phyloP scores from a whole-genome alignment of 1,140 invertebrate species.

The Euglossa dilemma region DNA sequence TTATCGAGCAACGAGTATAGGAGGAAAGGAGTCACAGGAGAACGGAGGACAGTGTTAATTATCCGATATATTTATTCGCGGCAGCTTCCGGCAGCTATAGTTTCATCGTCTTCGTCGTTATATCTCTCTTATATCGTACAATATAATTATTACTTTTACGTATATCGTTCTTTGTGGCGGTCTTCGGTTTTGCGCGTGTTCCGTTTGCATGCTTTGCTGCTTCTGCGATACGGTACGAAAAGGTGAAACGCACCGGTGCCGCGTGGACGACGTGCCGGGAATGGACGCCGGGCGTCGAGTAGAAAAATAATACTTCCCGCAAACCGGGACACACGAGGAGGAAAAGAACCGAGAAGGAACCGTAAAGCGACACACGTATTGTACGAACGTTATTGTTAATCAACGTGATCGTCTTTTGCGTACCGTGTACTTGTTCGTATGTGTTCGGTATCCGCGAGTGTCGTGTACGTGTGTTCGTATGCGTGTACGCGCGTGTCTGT shows the following conservation, averaged over 20 bases:
- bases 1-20: background rate
- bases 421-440: background rate
- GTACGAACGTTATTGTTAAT: background rate
- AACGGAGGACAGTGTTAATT: conserved; percentile 7
- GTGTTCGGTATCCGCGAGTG: too few species aligned
- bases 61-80: conserved; percentile 49
- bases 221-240: background rate
- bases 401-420: too few species aligned
- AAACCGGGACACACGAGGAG: background rate
- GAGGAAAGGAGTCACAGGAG: background rate
- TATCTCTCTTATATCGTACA: conserved; percentile 36
- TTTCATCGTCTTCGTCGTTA: conserved; percentile 24
- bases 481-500: conserved; percentile 20
- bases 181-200: background rate
- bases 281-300: background rate
- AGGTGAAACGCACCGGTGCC: background rate
- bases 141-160: conserved; percentile 14
- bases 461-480: background rate
- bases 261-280: background rate
- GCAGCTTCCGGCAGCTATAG: conserved; percentile 31
- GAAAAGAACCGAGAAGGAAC: conserved; percentile 44
- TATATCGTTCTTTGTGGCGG: background rate
- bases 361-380: background rate
- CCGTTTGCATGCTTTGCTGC: background rate
- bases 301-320: conserved; percentile 45